Evolutionary conservation across 2,888 invertebrate species (phyloP), one percentile per base, ranked within the genome.

Genomic region (Drosophila anomalata): DNA sequence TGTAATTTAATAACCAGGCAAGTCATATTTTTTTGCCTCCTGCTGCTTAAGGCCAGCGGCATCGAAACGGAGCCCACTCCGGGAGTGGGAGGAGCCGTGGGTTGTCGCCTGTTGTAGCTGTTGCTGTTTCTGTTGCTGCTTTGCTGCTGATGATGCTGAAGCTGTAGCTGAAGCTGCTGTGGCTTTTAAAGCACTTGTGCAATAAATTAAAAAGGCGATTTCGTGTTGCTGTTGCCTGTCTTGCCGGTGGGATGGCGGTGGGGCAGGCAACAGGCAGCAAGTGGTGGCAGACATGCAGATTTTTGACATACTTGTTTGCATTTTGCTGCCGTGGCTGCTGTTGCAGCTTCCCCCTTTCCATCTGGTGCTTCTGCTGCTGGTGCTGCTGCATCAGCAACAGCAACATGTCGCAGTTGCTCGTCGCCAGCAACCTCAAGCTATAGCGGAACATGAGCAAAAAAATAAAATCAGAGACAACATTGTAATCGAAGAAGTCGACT

Each of bases 211-310:
- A 84, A 88, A 84, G 78, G 87, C 84, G 87, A 86, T 84, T 86
- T 84, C 78, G 60, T 87, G 85, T 79, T 73, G 76, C 78, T 61
- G 65, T 50, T 63, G 86, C 61, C 39, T 67, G 77, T 65, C 56
- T 52, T 59, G 57, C 42, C 58, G 67, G 26, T 65, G 26, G 20
- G 65, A 14, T 47, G 77, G 7, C 57, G 70, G n/a, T 54, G 69
- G 54, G 50, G 36, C 36, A 36, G 54, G 53, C 69, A 42, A 47
- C 52, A 42, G 78, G 53, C 80, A 75, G 80, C 84, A 86, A 84
- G 87, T 84, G 84, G 87, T 80, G 87, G 84, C 87, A 84, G 84
- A 85, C 84, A 85, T 88, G 88, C 84, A 84, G 88, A 85, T 88
- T 85, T 85, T 88, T 85, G 84, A 85, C 84, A 85, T 85, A 85